Evolutionary conservation across 2,797 vertebrate genomes (phyloP), one percentile per base, ranked within the genome.

Genomic region (Mus spretus): DNA sequence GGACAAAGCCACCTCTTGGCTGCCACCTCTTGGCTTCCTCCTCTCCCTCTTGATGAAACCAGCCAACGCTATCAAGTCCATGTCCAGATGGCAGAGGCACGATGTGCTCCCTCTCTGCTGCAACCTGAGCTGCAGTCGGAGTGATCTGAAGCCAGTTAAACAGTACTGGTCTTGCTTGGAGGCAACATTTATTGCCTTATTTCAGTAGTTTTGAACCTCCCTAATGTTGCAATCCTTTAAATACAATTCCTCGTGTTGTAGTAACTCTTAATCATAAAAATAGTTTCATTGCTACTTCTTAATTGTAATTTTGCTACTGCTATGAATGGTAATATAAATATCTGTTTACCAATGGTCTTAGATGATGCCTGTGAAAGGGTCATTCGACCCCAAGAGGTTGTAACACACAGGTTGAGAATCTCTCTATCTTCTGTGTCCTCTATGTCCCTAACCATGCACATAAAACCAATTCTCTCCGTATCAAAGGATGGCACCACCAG

Each of bases 41-140:
- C 22, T 83, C 40, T 13, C 19, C 74, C 22, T 59, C 28, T 53
- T 79, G 67, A 75, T 40, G 13, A 44, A 72, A 83, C 63, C 40
- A 63, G 92, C 59, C 55, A 47, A 26, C 50, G 55, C 85, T 37
- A 37, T 34, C 4, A 83, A 67, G 20, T 61, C 40, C 17, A 70
- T 15, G 24, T 31, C 74, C 70, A 9, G 10, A 15, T 0, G 10
- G 44, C 20, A 37, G 55, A 40, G 0, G 0, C 3, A 53, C 34
- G 14, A 47, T 15, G 55, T 12, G 22, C 31, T 2, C 2, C 17
- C 34, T 47, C 15, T 8, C 6, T 1, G 20, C 50, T 3, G 6
- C 31, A 44, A 24, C 17, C 72, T 44, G 3, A 63, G n/a, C 3
- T 50, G 50, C 50, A 50, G 59, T 9, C 44, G 0, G 34, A 67